Evolutionary conservation across 2,888 invertebrate genomes (phyloP), one percentile per base, ranked within the genome.

Genomic region (Beris chalybata): DNA sequence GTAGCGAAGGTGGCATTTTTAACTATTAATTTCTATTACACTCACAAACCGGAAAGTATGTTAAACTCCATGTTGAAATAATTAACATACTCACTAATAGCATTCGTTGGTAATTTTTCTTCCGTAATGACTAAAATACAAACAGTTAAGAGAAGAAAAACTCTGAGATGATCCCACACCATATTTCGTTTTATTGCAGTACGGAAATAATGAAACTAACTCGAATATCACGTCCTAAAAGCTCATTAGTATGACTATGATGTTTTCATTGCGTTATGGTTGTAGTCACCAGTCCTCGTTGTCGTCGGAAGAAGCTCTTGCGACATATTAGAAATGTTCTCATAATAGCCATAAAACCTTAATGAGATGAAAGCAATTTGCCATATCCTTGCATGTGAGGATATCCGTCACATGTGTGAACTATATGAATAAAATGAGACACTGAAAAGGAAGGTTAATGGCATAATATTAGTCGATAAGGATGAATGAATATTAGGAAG

Each of bases 301-400:
- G 50, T 29, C 31, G 15, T 15, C 6, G 7, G 31, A 43, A 61
- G 50, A 38, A 61, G 43, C 38, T 61, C 61, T 50, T 50, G 52
- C 61, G 52, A 61, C 52, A 61, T 52, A 61, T 61, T 61, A 61
- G 52, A 52, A 43, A 61, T 52, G 61, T 43, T 38, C 43, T 61
- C 61, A 61, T 50, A 61, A 61, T 61, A 29, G 61, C 13, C 52
- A 38, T 61, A 61, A 61, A 61, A 61, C 44, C 61, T 61, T 61
- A 61, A 61, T 61, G 61, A 61, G 61, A 61, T 61, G 38, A 61
- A 22, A 50, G 43, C 12, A 38, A 38, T 38, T 38, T 38, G 38
- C 38, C 29, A 52, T 30, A 31, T 53, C 53, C 53, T 1, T 53
- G 22, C 53, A 29, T 53, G 13, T 11, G n/a, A 47, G 47, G 11